Evolutionary conservation across 2,888 invertebrate genomes (phyloP).

Genomic region (Drosophila paranaensis): DNA sequence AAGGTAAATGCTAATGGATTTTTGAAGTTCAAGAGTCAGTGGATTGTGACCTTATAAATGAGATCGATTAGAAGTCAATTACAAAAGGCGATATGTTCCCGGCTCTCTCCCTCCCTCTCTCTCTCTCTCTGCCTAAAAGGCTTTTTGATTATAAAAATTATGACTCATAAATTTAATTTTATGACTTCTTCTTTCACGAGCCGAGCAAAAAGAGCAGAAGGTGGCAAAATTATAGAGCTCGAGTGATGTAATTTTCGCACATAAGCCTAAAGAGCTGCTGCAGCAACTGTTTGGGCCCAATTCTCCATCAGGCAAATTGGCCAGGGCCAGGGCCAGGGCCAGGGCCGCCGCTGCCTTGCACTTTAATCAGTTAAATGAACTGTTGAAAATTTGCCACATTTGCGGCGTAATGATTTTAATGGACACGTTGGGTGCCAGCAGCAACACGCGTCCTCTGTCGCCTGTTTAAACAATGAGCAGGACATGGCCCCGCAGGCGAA

Average conservation of each 20-base stretch:
- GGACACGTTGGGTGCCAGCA: not conserved
- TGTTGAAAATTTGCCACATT: conserved; percentile 79
- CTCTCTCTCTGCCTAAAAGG: conserved; percentile 13
- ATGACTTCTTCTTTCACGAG: conserved; percentile 62
- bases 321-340: conserved; percentile 33
- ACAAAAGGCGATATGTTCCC: conserved; percentile 41
- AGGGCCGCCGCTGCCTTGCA: conserved; percentile 36
- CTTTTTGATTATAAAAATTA: conserved; percentile 74
- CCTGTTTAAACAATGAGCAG: conserved; percentile 72
- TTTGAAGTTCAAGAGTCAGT: conserved; percentile 18
- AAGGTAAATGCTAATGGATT: conserved; percentile 66
- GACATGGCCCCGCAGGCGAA: conserved; percentile 23
- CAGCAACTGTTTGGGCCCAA: conserved; percentile 38
- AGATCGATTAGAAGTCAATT: conserved; percentile 76
- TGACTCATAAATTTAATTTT: conserved; percentile 75
- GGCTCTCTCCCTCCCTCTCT: not conserved
- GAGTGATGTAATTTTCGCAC: conserved; percentile 59
- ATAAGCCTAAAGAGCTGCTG: conserved; percentile 51
- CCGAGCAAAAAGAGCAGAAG: conserved; percentile 39
- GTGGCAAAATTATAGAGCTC: conserved; percentile 68
- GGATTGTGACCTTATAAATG: conserved; percentile 49
- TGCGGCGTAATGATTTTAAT: conserved; percentile 64
- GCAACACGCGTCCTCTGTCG: conserved; percentile 55
- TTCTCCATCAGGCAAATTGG: conserved; percentile 63
- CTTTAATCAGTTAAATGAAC: conserved; percentile 81